Evolutionary conservation across 2,113 vertebrate species (phyloP).

Genomic region (Fulica atra): DNA sequence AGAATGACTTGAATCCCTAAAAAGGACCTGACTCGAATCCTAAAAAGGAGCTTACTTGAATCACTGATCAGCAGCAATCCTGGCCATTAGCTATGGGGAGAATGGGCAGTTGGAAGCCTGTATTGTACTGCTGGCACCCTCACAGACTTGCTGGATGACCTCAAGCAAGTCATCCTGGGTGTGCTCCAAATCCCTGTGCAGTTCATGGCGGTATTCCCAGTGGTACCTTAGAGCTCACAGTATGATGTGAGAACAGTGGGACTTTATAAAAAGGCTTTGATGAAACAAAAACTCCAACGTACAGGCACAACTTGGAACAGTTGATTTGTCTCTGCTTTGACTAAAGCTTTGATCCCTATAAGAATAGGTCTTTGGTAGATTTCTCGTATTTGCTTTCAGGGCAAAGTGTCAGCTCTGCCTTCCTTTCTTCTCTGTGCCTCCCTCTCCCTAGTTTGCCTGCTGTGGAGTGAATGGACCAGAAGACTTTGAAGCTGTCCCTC

Average conservation of each 20-base stretch:
- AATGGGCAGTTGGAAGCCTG: background rate
- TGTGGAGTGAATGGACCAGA: constrained; percentile 90
- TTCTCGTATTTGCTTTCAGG: background rate
- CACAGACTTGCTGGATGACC: background rate
- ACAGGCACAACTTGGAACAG: background rate
- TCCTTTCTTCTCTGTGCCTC: background rate
- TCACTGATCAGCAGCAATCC: background rate
- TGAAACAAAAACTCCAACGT: background rate
- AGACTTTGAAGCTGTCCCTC: constrained; percentile 83
- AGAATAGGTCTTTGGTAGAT: background rate
- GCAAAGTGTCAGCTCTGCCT: background rate
- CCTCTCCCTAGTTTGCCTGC: constrained; percentile 85
- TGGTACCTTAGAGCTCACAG: background rate
- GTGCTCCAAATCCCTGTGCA: background rate
- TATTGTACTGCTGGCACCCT: background rate
- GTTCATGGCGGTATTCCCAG: background rate
- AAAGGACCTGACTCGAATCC: constrained; percentile 29
- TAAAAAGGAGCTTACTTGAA: background rate
- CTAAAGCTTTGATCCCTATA: background rate
- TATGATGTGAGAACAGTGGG: background rate
- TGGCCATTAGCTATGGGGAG: background rate
- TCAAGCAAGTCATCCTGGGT: background rate
- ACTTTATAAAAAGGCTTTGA: background rate
- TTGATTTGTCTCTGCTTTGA: background rate
- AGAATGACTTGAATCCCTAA: constrained; percentile 41